Evolutionary conservation across 2,888 invertebrate genomes (phyloP).

Genomic region (Myopa testacea): DNA sequence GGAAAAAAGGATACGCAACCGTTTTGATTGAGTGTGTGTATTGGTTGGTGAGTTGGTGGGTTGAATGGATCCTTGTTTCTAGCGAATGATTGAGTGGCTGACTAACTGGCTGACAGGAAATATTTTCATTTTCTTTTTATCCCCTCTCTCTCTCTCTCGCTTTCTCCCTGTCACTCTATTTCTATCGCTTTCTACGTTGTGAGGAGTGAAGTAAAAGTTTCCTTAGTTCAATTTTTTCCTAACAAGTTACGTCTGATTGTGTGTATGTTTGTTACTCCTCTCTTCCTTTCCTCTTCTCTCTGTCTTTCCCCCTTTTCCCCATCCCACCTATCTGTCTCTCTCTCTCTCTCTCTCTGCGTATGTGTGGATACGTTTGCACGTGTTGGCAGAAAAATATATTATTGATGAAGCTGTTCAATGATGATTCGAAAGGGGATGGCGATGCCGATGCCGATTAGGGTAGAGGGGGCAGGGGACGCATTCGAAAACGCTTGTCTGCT

Average conservation of each 20-base stretch:
- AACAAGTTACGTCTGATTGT: background rate
- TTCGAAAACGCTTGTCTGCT: too few relatives aligned
- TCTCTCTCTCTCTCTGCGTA: background rate
- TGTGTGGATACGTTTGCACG: conserved; percentile 14
- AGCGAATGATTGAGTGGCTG: conserved; percentile 9
- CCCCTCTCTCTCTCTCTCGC: too few relatives aligned
- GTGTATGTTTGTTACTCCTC: background rate
- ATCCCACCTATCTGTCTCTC: background rate
- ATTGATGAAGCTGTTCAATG: conserved; percentile 44
- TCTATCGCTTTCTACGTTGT: too few relatives aligned
- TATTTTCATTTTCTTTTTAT: background rate
- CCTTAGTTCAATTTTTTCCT: conserved; percentile 1
- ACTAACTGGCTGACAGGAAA: conserved; percentile 16
- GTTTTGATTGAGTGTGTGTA: conserved; percentile 37
- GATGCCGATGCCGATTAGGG: too few relatives aligned
- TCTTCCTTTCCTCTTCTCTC: background rate
- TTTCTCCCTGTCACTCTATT: too few relatives aligned
- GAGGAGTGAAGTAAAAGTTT: background rate
- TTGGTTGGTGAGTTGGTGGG: background rate
- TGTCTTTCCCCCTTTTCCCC: too few relatives aligned
- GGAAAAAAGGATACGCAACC: conserved; percentile 31
- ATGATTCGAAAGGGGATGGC: background rate
- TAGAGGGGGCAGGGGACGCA: too few relatives aligned
- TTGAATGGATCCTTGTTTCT: background rate
- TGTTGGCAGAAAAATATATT: conserved; percentile 47